phyloP scores from a whole-genome alignment of 2,113 vertebrate species.

The Aramus guarauna region DNA sequence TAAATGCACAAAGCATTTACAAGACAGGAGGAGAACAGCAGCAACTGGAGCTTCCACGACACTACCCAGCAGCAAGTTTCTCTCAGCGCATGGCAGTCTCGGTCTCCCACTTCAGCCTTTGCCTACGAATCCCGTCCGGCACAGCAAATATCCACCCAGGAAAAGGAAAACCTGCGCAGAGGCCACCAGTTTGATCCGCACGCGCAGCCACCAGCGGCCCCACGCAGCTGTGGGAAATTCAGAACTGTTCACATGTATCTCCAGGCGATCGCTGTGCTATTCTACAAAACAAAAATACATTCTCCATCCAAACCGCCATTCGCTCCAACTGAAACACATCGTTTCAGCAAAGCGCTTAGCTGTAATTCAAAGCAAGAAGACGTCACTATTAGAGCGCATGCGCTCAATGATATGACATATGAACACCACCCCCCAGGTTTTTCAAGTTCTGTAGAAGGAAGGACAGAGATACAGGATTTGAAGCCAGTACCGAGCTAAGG shows the following conservation, averaged over 20 bases:
- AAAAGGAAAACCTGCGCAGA: not conserved
- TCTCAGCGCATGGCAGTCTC: not conserved
- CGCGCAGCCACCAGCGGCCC: not conserved
- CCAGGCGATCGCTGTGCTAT: not conserved
- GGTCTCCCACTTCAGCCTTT: not conserved
- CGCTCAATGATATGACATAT: not conserved
- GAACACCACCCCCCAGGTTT: not conserved
- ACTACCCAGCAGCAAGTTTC: not conserved
- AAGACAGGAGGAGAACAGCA: not conserved
- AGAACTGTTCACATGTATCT: not conserved
- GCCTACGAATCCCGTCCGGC: not conserved
- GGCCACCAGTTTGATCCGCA: not conserved
- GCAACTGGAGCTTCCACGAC: not conserved
- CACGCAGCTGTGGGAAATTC: not conserved
- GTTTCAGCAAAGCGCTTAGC: not conserved
- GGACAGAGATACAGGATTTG: not conserved
- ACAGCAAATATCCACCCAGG: not conserved
- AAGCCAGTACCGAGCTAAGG: not conserved
- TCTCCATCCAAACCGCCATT: not conserved
- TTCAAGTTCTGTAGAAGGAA: not conserved
- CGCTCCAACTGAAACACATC: not conserved
- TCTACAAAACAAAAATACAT: not conserved
- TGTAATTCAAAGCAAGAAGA: not conserved
- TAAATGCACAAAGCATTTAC: not conserved
- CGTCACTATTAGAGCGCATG: fast-evolving